These are phyloP conservation scores for Octodon degus DNA, from an alignment of 2,113 vertebrate genomes.

Conservation along the genomic window DNA sequence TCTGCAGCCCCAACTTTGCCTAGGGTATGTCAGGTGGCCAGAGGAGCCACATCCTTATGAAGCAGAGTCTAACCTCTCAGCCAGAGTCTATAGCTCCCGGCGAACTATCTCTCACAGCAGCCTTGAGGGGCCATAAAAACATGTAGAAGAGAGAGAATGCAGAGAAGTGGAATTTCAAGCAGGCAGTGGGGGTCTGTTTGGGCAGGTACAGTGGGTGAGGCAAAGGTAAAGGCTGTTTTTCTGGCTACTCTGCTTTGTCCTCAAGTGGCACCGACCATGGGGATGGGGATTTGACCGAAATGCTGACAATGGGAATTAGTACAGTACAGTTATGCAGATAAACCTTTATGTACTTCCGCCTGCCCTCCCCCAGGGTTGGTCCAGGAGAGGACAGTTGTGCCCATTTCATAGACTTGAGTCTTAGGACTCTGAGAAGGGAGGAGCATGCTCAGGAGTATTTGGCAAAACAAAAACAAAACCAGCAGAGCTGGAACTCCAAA, in stretches of 20 bases:
- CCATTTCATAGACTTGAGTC: background rate
- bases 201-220: background rate
- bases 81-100: conserved; percentile 26
- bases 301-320: conserved; percentile 9
- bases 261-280: background rate
- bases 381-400: background rate
- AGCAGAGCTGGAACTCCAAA: background rate
- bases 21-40: background rate
- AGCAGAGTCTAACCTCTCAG: conserved; percentile 47
- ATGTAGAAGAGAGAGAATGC: conserved; percentile 1
- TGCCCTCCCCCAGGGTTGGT: background rate
- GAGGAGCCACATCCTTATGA: background rate
- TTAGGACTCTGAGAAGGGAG: conserved; percentile 8
- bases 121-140: conserved; percentile 42
- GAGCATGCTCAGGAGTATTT: background rate
- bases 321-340: background rate
- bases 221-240: conserved; percentile 28
- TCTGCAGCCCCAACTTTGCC: conserved; percentile 25
- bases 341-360: background rate
- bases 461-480: background rate
- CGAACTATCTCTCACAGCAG: conserved; percentile 28
- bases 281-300: conserved; percentile 23
- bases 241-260: conserved; percentile 22
- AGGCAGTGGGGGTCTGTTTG: conserved; percentile 31
- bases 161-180: conserved; percentile 57